Evolutionary conservation across 1,140 invertebrate species (phyloP).

Genomic region (Habropoda laboriosa): DNA sequence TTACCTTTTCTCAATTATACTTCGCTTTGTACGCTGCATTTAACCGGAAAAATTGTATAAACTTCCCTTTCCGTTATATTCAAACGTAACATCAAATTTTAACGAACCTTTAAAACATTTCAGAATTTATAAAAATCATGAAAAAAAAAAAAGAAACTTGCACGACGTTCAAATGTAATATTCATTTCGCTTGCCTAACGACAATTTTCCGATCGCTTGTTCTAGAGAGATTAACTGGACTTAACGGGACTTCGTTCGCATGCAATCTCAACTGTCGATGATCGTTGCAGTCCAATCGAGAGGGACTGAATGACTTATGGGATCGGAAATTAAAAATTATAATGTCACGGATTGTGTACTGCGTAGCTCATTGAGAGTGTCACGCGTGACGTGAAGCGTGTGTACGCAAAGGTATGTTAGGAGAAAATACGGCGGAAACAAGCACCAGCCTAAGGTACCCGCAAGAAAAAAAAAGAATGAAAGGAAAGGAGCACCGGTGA

Average conservation of each 20-base stretch:
- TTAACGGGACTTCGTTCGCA: neutral
- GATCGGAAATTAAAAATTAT: slow-evolving; percentile 49
- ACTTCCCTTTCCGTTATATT: too few relatives aligned
- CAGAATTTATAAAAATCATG: too few relatives aligned
- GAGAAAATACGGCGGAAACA: slow-evolving; percentile 54
- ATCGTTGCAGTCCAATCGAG: neutral
- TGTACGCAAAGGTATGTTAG: slow-evolving; percentile 54
- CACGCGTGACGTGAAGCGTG: slow-evolving; percentile 55
- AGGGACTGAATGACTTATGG: slow-evolving; percentile 22
- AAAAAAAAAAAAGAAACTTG: too few relatives aligned
- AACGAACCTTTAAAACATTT: too few relatives aligned
- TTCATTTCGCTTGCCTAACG: too few relatives aligned
- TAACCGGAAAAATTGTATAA: too few relatives aligned
- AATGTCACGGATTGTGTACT: slow-evolving; percentile 22
- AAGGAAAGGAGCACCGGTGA: neutral
- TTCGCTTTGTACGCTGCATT: too few relatives aligned
- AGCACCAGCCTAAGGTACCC: neutral
- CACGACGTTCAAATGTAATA: too few relatives aligned
- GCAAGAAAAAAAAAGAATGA: neutral
- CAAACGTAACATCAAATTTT: too few relatives aligned
- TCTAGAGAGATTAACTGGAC: too few relatives aligned
- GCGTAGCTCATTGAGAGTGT: slow-evolving; percentile 57
- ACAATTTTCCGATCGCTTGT: neutral
- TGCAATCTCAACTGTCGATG: neutral
- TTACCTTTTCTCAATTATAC: too few relatives aligned